Base-by-base conservation (phyloP, 53 echinoderm and acorn worm species). In the Echinarachnius parma region DNA sequence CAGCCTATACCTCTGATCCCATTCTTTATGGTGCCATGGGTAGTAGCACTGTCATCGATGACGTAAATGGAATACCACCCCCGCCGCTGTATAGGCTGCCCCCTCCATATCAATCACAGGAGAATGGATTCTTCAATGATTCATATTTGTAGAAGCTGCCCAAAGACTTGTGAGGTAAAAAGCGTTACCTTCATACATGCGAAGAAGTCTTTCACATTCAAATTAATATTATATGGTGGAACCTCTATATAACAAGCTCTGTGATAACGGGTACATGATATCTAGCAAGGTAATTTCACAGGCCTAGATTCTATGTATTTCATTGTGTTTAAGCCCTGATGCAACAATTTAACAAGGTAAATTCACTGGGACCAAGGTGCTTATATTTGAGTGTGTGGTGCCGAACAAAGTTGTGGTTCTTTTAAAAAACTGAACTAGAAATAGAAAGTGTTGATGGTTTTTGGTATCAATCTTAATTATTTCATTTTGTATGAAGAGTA, bases 71-170 rank as follows among this genome's bases (percentile, higher is more conserved):
- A n/a, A n/a, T n/a, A n/a, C 9, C 8, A 5, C 70, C 53, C 4
- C 57, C 57, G 2, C 74, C 74, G 37, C 74, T 72, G 8, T 72
- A 72, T 28, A 72, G 74, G 26, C 55, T 72, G 24, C 74, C 74
- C 2, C 74, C 74, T 15, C 74, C 74, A 26, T 72, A 72, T 28
- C 74, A 72, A 57, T 72, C 74, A 24, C 74, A 56, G 42, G 74
- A 72, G 34, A 56, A 21, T 23, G 74, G 74, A n/a, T 72, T 72
- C 37, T 72, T 72, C 39, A 45, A 57, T 25, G 56, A 72, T 28
- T 72, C 74, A 3, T 10, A 50, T 16, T 14, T 50, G 4, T 50
- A 18, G 19, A 20, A 39, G 13, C 42, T 9, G 13, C 13, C 13
- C 42, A 39, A 39, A n/a, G n/a, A n/a, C n/a, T n/a, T n/a, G n/a